Percentiles rank a stretch among this genome's conserved stretches.
phyloP scores from a whole-genome alignment of 2,113 vertebrate species.

The Leptodactylus fuscus region DNA sequence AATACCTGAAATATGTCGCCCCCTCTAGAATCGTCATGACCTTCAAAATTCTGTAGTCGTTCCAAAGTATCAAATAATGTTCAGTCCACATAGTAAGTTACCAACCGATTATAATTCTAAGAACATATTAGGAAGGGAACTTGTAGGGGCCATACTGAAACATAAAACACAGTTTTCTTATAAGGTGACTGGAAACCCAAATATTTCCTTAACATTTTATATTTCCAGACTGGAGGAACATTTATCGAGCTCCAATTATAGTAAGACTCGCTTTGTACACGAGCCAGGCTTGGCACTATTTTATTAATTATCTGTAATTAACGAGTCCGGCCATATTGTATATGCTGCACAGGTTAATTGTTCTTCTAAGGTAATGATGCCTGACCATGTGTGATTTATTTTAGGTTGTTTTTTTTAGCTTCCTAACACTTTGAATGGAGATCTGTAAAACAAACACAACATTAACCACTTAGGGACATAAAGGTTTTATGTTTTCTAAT shows the following conservation, averaged over 20 bases:
- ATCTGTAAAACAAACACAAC: not conserved
- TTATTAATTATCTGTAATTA: not conserved
- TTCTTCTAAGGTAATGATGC: conserved; percentile 33
- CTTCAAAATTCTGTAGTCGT: not conserved
- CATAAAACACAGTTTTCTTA: no score
- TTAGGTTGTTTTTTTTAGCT: not conserved
- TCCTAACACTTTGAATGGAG: not conserved
- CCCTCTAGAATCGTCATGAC: not conserved
- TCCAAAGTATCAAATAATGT: not conserved
- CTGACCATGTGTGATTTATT: not conserved
- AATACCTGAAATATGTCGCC: not conserved
- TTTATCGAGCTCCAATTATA: not conserved
- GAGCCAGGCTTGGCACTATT: conserved; percentile 8
- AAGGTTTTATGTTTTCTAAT: no score
- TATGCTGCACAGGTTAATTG: not conserved
- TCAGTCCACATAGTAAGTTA: not conserved
- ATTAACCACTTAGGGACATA: no score
- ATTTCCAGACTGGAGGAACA: not conserved
- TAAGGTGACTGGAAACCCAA: not conserved
- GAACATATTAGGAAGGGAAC: not conserved
- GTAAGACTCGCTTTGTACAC: not conserved
- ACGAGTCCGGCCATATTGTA: not conserved
- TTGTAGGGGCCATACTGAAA: not conserved
- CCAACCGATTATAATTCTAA: not conserved
- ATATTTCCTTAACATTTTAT: not conserved